phyloP scores from a whole-genome alignment of 2,113 vertebrate genomes.

The Struthidea cinerea region DNA sequence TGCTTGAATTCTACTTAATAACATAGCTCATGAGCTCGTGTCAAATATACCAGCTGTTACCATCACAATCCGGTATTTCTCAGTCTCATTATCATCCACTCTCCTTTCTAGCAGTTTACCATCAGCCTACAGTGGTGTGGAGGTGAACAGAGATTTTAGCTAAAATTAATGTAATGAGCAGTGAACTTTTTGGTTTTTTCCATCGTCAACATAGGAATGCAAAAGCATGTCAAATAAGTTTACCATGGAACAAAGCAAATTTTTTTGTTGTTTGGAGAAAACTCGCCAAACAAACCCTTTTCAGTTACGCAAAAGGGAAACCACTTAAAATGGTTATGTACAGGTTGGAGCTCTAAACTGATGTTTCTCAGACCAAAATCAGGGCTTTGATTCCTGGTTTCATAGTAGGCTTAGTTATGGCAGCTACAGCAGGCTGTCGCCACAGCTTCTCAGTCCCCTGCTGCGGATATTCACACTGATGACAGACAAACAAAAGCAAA shows the following conservation, averaged over 20 bases:
- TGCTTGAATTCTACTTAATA: constrained; percentile 21
- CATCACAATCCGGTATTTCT: not conserved
- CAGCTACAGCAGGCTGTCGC: not conserved
- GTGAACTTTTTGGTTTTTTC: not conserved
- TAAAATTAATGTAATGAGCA: not conserved
- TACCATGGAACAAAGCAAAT: not conserved
- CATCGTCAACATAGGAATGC: not conserved
- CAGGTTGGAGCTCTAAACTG: not conserved
- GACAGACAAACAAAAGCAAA: not conserved
- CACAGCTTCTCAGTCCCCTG: not conserved
- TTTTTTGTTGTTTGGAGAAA: not conserved
- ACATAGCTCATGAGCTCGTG: not conserved
- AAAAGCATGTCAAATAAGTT: not conserved
- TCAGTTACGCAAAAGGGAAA: not conserved
- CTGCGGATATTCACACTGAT: not conserved
- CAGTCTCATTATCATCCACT: not conserved
- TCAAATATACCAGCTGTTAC: constrained; percentile 18
- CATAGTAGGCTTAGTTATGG: not conserved
- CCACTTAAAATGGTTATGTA: not conserved
- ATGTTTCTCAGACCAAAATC: not conserved
- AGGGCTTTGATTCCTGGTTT: not conserved
- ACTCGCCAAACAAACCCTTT: not conserved
- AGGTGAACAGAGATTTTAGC: not conserved
- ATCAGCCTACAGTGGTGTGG: not conserved
- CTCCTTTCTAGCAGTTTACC: not conserved